These are phyloP conservation scores for Cyprinodon tularosa DNA, from an alignment of 2,113 vertebrate genomes.

Conservation along the genomic window DNA sequence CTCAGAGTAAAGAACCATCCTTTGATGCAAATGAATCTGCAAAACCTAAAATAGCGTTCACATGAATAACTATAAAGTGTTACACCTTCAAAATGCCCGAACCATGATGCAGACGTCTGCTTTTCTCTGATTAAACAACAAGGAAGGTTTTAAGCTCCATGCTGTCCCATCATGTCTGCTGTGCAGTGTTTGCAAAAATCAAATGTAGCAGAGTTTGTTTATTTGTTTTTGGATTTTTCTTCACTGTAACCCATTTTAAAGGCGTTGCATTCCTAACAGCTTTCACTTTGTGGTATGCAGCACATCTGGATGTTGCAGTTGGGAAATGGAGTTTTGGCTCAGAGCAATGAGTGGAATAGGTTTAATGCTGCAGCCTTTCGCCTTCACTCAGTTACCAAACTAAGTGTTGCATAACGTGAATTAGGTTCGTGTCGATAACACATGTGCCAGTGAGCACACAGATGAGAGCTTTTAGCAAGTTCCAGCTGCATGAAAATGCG, in stretches of 20 bases:
- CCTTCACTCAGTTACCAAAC: neutral
- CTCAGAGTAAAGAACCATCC: too few relatives aligned
- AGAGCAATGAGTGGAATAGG: neutral
- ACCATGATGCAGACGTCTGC: too few relatives aligned
- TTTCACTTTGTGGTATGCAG: neutral
- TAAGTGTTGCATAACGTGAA: neutral
- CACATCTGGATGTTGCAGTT: neutral
- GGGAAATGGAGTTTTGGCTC: neutral
- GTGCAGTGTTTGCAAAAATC: too few relatives aligned
- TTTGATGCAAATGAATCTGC: neutral
- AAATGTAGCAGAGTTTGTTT: too few relatives aligned
- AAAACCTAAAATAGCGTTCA: neutral
- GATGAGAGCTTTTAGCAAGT: neutral
- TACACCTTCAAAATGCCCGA: neutral
- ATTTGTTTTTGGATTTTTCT: too few relatives aligned
- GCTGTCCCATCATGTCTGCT: too few relatives aligned
- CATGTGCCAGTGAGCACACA: neutral
- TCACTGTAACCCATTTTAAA: too few relatives aligned
- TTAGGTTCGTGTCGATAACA: neutral
- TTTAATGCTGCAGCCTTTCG: neutral
- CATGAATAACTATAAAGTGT: neutral
- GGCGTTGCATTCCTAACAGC: too few relatives aligned
- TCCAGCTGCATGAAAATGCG: neutral
- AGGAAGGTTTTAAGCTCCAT: too few relatives aligned
- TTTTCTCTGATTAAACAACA: neutral